Base-by-base conservation (phyloP, 2,797 vertebrate species). In the Hyperoplus immaculatus region DNA sequence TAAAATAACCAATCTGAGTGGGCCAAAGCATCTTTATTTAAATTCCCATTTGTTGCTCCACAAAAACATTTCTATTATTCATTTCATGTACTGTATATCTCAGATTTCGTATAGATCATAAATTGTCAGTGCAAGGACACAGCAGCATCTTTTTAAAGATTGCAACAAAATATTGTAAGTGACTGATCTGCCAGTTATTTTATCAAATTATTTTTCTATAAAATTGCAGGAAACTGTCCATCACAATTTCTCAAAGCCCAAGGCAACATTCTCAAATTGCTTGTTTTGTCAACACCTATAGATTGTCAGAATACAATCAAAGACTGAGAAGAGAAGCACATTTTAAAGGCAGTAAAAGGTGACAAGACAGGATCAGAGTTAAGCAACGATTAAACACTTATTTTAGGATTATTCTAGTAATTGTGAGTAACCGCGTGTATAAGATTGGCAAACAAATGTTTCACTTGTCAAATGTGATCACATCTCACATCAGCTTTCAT, bases 401-500 rank as follows among this genome's bases (percentile, higher is more conserved):
- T 29, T 13, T 43, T 1, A 42, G 21, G 6, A 16, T 51, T 54
- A 7, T 39, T 65, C 6, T 3, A 5, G n/a, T 60, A 16, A 16
- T 36, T 65, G 6, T 45, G 18, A 64, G n/a, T 39, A n/a, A 57
- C 29, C 50, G n/a, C 8, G 12, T 12, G 21, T 59, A 42, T 54
- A 56, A 56, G 7, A 55, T 43, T 8, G 39, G 43, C 38, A 21
- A 56, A 36, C 18, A 68, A 14, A 72, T 7, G 45, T 42, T 50
- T 55, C 42, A 64, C 13, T 18, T 54, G 51, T 53, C 69, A 21
- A 42, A n/a, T 70, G 51, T 49, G 45, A 82, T 79, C 39, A 21
- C 43, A 41, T 69, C 50, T 71, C 12, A 62, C 60, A 56, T 83
- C 54, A 18, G 16, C 56, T 57, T 60, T 63, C 16, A 70, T 72